Conservation (phyloP, 2,797 vertebrate species). For the Molossus alvarezi region DNA sequence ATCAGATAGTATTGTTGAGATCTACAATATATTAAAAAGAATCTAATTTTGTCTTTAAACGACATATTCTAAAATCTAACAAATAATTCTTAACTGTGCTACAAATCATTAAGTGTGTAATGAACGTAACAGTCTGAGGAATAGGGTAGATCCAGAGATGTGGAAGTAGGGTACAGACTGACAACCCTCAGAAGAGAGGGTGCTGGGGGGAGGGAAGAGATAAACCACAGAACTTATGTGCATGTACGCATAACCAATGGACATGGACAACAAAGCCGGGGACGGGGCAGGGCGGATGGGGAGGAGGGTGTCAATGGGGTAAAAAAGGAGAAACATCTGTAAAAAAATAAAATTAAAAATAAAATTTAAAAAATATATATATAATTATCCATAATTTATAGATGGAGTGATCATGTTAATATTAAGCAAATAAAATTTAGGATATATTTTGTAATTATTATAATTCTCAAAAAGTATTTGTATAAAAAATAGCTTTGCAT, state of each 20-base stretch:
- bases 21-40: background rate
- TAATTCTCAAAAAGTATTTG: background rate
- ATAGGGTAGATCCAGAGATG: too few relatives aligned
- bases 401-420: background rate
- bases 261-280: too few relatives aligned
- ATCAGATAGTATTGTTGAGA: background rate
- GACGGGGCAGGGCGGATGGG: too few relatives aligned
- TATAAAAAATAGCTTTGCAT: background rate
- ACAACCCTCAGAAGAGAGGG: too few relatives aligned
- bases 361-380: background rate
- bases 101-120: background rate
- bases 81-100: background rate
- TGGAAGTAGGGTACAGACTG: too few relatives aligned
- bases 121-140: too few relatives aligned
- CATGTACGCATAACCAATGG: too few relatives aligned
- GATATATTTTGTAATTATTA: background rate
- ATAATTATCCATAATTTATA: background rate
- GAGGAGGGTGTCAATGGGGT: too few relatives aligned
- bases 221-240: too few relatives aligned
- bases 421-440: background rate
- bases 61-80: constrained; percentile 26
- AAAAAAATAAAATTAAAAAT: too few relatives aligned
- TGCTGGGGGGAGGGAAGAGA: too few relatives aligned
- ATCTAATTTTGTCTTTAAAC: background rate
- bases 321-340: too few relatives aligned